Base-by-base conservation (phyloP, 1,140 invertebrate genomes). In the Papilio dardanus region DNA sequence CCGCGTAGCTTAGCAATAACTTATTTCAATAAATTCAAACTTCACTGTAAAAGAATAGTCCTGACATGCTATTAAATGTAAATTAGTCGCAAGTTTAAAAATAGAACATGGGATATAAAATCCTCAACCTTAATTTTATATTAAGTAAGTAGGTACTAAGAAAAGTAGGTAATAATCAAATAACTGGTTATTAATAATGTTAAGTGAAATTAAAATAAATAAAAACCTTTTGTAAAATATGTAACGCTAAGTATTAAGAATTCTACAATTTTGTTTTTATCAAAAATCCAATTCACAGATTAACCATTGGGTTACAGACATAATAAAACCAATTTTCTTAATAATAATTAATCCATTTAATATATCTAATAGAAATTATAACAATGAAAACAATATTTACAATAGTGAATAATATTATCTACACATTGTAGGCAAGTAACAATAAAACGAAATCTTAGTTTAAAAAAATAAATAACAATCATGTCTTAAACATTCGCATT, bases 341-440 rank as follows among this genome's bases (percentile, higher is more conserved):
- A 74, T 81, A 78, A 79, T 76, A 75, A 81, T 76, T 77, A 82
- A 82, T 83, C 75, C 75, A 82, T 89, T 90, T 87, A 89, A 90
- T 90, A 85, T 79, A 84, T 76, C 84, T 88, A 86, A 81, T 85
- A 76, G 46, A 84, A 85, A 78, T 79, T 83, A 86, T 87, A 87
- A 90, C 87, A 90, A 86, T 84, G 80, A 85, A 83, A 92, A 90
- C 85, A 87, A 85, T 91, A 92, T 92, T 89, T 91, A 92, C 90
- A 92, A 81, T 46, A 73, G 78, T 82, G 76, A 73, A 74, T 76
- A 76, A 16, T 74, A 79, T 73, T 80, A 82, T 81, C 77, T 84
- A 86, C 80, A 74, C 76, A 62, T 62, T 28, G 24, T 62, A n/a
- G n/a, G n/a, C n/a, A 75, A 83, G 76, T 82, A 87, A 87, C 83